Conservation (phyloP, 2,888 invertebrate species). For the Ellobium chinense region DNA sequence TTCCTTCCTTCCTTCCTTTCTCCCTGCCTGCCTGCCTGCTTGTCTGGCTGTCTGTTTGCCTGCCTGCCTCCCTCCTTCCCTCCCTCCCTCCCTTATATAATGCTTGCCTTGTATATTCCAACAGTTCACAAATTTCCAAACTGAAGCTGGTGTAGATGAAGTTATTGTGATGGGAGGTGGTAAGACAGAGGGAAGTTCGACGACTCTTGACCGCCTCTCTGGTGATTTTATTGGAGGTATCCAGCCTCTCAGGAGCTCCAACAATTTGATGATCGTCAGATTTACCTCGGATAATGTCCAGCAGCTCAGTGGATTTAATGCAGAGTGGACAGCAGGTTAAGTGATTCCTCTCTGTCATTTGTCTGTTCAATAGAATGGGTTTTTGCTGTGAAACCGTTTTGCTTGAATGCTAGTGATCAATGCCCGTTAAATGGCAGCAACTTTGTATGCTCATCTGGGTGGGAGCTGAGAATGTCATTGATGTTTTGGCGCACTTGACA, state of each 20-base stretch:
- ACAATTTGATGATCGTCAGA: conserved; percentile 51
- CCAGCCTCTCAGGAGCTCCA: conserved; percentile 34
- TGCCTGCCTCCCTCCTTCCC: neutral
- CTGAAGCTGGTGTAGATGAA: conserved; percentile 44
- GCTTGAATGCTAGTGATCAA: no score
- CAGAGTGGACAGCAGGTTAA: conserved; percentile 54
- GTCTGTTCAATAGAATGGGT: no score
- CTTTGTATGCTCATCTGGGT: no score
- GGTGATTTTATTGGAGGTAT: conserved; percentile 16
- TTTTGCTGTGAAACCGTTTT: no score
- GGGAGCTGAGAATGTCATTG: no score
- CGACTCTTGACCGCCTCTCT: conserved; percentile 42
- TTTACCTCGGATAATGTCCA: conserved; percentile 45
- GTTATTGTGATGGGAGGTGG: conserved; percentile 52
- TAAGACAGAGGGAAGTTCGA: conserved; percentile 35
- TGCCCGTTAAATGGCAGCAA: no score
- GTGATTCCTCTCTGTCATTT: no score
- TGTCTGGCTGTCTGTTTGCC: neutral
- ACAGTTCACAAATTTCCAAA: conserved; percentile 51
- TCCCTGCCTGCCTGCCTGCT: neutral
- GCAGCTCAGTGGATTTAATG: conserved; percentile 47
- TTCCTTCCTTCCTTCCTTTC: neutral
- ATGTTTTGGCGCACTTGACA: no score
- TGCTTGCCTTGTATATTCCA: no score
- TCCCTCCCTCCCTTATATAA: neutral